Evolutionary conservation across 2,888 invertebrate genomes (phyloP), one percentile per base, ranked within the genome.

Genomic region (Ornithoptera priamus): DNA sequence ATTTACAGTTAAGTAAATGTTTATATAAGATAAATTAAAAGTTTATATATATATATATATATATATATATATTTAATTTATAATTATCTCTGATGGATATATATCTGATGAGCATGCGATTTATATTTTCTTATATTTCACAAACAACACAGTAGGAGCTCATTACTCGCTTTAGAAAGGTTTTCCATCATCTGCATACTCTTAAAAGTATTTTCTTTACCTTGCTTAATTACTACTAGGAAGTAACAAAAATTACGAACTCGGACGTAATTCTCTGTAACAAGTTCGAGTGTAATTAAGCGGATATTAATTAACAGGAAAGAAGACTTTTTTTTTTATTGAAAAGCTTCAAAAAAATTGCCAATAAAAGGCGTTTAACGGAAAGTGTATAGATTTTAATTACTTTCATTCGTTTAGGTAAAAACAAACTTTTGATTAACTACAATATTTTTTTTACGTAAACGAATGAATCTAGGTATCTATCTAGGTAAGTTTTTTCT

Each of bases 251-350:
- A 58, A 58, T 58, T 58, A 58, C 57, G 12, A 58, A 58, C 22
- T 24, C 20, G 12, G 10, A 24, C 12, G 57, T 22, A 58, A 22
- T 22, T 24, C 12, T 24, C 57, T 15, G 30, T 60, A 60, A 36
- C 24, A 36, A 36, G 60, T 60, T 60, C 36, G 22, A 36, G 18
- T 60, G 36, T 58, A 58, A 58, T 58, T 58, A 58, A 22, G 15
- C 57, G 57, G 24, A 15, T n/a, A 22, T 58, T 58, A 58, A 58
- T n/a, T 15, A 58, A 58, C 57, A 20, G 15, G 22, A 12, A 22
- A 24, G 22, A 22, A 12, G 5, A 7, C 6, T 8, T 15, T 6
- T 17, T 17, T 63, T 63, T 42, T 18, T 61, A 18, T 61, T 24
- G 2, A 58, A 56, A 57, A 17, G 53, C 53, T 18, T 53, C 1